Evolutionary conservation across 2,113 vertebrate species (phyloP), one percentile per base, ranked within the genome.

Genomic region (Microcebus tavaratra): DNA sequence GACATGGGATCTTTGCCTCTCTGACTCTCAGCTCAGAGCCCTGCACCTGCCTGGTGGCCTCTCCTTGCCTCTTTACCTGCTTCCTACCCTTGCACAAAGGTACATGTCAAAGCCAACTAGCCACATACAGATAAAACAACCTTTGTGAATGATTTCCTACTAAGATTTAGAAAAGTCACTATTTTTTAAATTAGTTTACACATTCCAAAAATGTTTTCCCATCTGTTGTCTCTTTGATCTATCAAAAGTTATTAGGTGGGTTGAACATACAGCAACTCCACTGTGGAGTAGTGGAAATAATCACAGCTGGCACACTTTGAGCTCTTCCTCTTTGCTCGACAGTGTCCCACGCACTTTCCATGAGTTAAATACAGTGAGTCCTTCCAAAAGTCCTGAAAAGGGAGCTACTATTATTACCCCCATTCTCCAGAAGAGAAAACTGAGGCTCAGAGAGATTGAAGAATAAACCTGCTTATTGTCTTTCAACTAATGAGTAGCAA

Each of bases 171-270:
- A 80, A 94, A 95, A 89, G 55, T 36, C 57, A 90, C 61, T 95
- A 73, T 57, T 65, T 92, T 70, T 36, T 65, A 25, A 88, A 76
- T 65, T 67, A 81, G 61, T 91, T 94, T 95, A 90, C 83, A 95
- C 67, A 11, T 94, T 95, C 95, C n/a, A 82, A 88, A 95, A 94
- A 78, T 76, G 13, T 80, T 92, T 96, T 39, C 23, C 81, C 85
- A 95, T 42, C 80, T 92, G 85, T 75, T 92, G 75, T 96, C 61
- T 87, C 80, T 80, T 90, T 80, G 50, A 80, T 80, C 70, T 90
- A 84, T 78, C 68, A 15, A 70, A 94, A 90, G 63, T 73, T 61
- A 90, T 88, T 45, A 65, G 59, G 90, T 61, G 59, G 94, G 23
- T 50, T 95, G 72, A 80, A 78, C 10, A 53, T 55, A 80, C 81